A percentile compares a stretch with the other conserved stretches of the same genome.
Evolutionary conservation across 2,113 vertebrate genomes (phyloP).

Genomic region (Datnioides undecimradiatus): DNA sequence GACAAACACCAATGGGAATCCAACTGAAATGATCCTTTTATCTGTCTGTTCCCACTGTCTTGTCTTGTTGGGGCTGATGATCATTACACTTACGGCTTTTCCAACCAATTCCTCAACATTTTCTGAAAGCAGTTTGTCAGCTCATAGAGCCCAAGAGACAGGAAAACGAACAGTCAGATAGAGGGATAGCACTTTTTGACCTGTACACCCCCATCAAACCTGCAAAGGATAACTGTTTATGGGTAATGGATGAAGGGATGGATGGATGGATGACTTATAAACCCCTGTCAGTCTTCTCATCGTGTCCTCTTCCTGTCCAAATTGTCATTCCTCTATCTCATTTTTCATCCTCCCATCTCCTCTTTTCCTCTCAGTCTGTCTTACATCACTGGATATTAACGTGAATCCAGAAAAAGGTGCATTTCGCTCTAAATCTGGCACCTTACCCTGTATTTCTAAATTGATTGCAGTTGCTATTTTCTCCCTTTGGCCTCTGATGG

Average conservation of each 20-base stretch:
- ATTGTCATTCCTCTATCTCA: neutral
- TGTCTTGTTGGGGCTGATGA: conserved; percentile 17
- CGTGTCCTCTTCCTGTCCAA: neutral
- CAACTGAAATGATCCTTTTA: conserved; percentile 13
- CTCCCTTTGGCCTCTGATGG: conserved; percentile 8
- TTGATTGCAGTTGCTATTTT: conserved; percentile 52
- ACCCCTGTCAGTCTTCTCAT: neutral
- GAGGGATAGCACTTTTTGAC: neutral
- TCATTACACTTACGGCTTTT: conserved; percentile 9
- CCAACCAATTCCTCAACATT: conserved; percentile 17
- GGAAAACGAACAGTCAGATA: conserved; percentile 24
- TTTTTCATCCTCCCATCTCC: conserved; percentile 5
- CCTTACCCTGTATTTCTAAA: conserved; percentile 30
- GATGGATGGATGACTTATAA: neutral
- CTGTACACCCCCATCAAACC: too few relatives aligned
- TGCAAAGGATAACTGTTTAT: too few relatives aligned
- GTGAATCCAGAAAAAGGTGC: conserved; percentile 33
- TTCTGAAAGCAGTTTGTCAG: conserved; percentile 24
- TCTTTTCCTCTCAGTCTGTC: neutral
- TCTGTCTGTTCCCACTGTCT: conserved; percentile 24
- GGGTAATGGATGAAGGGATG: too few relatives aligned
- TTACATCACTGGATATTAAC: conserved; percentile 29
- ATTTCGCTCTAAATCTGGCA: conserved; percentile 27
- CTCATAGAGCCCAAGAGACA: conserved; percentile 19
- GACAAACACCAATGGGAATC: conserved; percentile 7